Conservation (phyloP, 2,797 vertebrate species). For the Hirundo rustica region DNA sequence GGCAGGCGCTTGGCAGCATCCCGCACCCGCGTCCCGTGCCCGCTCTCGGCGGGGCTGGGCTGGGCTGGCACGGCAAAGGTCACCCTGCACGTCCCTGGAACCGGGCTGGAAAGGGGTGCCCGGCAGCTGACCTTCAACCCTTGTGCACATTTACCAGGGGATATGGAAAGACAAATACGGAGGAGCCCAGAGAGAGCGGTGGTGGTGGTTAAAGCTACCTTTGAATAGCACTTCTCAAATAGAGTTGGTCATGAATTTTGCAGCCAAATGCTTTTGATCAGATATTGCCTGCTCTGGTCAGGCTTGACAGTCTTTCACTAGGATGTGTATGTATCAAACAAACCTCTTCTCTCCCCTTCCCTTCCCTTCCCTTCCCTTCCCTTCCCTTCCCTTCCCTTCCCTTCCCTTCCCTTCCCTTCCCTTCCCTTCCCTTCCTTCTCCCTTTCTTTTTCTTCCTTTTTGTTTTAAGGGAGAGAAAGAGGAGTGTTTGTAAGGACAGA, state of each 20-base stretch:
- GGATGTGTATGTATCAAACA: neutral
- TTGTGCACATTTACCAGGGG: slow-evolving; percentile 41
- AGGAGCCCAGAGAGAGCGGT: neutral
- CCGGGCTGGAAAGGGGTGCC: neutral
- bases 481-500: neutral
- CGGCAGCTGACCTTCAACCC: slow-evolving; percentile 26
- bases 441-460: neutral
- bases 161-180: slow-evolving; percentile 41
- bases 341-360: neutral
- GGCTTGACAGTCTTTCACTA: neutral
- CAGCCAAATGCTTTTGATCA: neutral
- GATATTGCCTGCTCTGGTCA: neutral
- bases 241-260: neutral
- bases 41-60: neutral
- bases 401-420: too few species aligned
- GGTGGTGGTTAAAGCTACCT: neutral
- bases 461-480: neutral
- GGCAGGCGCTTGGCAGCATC: neutral
- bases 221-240: neutral
- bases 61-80: neutral
- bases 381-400: fast-evolving
- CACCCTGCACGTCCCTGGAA: neutral
- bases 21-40: too few species aligned
- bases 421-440: fast-evolving
- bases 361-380: neutral